A percentile compares a stretch with the other conserved stretches of the same genome.
Evolutionary conservation across 2,888 invertebrate genomes (phyloP).

Genomic region (Papilio elwesi): DNA sequence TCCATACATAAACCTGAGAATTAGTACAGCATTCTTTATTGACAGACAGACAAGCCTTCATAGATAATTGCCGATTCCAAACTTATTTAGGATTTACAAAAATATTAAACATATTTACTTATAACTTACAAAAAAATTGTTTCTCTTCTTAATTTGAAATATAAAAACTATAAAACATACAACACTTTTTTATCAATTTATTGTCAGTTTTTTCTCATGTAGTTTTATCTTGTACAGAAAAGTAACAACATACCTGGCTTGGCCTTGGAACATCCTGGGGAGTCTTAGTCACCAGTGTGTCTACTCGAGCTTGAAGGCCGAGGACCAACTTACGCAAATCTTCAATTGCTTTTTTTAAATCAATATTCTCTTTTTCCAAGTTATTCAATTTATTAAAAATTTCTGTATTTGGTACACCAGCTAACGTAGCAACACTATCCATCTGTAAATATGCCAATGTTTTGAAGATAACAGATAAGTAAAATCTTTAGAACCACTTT

Average conservation of each 20-base stretch:
- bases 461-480: neutral
- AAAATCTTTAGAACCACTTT: neutral
- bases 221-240: neutral
- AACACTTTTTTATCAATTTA: too few relatives aligned
- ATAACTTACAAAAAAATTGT: too few relatives aligned
- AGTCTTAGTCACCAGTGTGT: constrained; percentile 63
- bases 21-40: too few relatives aligned
- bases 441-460: constrained; percentile 79
- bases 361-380: constrained; percentile 85
- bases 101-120: too few relatives aligned
- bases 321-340: constrained; percentile 76
- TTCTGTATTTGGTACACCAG: constrained; percentile 83
- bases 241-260: constrained; percentile 52
- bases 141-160: too few relatives aligned
- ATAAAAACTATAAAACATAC: too few relatives aligned
- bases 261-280: constrained; percentile 48
- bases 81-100: too few relatives aligned
- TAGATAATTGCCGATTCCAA: too few relatives aligned
- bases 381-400: constrained; percentile 80
- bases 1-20: too few relatives aligned
- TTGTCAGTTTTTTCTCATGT: neutral
- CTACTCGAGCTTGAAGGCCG: constrained; percentile 77
- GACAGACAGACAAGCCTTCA: too few relatives aligned
- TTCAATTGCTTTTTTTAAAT: constrained; percentile 77
- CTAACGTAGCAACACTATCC: constrained; percentile 85